A percentile compares a stretch with the other conserved stretches of the same genome.
These are phyloP conservation scores for Spilarctia lutea DNA, from an alignment of 2,888 invertebrate genomes.

Conservation along the genomic window DNA sequence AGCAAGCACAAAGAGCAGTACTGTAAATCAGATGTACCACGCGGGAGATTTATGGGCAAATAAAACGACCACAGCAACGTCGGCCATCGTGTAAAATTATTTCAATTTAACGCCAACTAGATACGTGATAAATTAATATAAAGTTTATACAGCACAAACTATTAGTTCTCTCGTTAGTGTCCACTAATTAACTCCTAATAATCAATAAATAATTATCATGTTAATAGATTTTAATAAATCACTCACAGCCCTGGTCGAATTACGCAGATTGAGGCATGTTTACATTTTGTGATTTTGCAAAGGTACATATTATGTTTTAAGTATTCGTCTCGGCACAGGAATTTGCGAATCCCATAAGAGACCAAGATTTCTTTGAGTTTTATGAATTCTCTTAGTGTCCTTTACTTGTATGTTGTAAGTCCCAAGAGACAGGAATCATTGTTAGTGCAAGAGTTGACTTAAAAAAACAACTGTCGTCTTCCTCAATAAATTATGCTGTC, in stretches of 20 bases:
- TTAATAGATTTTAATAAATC: slow-evolving; percentile 38
- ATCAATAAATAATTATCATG: slow-evolving; percentile 56
- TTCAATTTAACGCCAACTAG: slow-evolving; percentile 78
- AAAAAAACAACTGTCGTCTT: no score
- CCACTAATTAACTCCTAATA: slow-evolving; percentile 67
- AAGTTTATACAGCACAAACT: slow-evolving; percentile 57
- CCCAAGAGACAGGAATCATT: no score
- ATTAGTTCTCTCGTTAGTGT: slow-evolving; percentile 62
- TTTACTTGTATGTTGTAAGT: no score
- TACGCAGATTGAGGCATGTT: slow-evolving; percentile 28
- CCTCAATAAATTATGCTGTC: no score
- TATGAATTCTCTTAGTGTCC: no score
- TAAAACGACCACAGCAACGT: slow-evolving; percentile 73
- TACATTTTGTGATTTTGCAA: slow-evolving; percentile 32
- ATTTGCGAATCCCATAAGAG: no score
- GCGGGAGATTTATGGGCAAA: slow-evolving; percentile 75
- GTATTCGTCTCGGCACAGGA: no score
- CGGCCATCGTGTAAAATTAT: slow-evolving; percentile 73
- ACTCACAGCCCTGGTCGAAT: slow-evolving; percentile 39
- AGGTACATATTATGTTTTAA: background rate
- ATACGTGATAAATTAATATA: slow-evolving; percentile 68
- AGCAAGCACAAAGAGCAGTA: slow-evolving; percentile 71
- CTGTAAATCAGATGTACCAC: slow-evolving; percentile 80
- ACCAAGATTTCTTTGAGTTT: no score
- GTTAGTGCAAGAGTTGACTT: no score